Evolutionary conservation across 92 coral and sea anemone genomes (phyloP).

Genomic region (Epizoanthus ramosus): DNA sequence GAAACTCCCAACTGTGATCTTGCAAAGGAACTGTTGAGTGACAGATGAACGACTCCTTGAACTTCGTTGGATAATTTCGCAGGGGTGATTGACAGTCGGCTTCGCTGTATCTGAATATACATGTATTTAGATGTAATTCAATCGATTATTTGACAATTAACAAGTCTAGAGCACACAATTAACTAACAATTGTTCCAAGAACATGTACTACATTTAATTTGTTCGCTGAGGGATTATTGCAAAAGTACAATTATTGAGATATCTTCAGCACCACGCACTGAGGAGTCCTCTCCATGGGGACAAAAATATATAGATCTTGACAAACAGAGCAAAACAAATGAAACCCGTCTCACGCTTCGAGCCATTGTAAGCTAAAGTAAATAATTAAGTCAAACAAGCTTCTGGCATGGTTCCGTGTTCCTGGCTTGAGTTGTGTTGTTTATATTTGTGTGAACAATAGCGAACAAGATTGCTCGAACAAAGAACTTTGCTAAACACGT

Average conservation of each 20-base stretch:
- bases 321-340: slow-evolving; percentile 11
- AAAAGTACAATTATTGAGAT: slow-evolving; percentile 11
- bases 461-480: slow-evolving; percentile 68
- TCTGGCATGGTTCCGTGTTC: slow-evolving; percentile 47
- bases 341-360: neutral
- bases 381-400: neutral
- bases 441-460: slow-evolving; percentile 73
- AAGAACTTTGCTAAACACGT: slow-evolving; percentile 59
- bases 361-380: slow-evolving; percentile 8
- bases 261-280: slow-evolving; percentile 2
- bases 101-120: slow-evolving; percentile 67
- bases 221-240: slow-evolving; percentile 34
- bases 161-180: slow-evolving; percentile 90
- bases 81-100: slow-evolving; percentile 81
- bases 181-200: slow-evolving; percentile 82
- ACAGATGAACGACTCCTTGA: slow-evolving; percentile 39
- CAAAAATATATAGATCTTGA: slow-evolving; percentile 2
- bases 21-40: slow-evolving; percentile 28
- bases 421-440: slow-evolving; percentile 69
- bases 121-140: slow-evolving; percentile 89
- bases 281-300: neutral
- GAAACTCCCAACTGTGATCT: slow-evolving; percentile 55
- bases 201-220: slow-evolving; percentile 69
- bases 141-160: slow-evolving; percentile 93
- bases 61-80: slow-evolving; percentile 45